Conservation (phyloP, 2,888 invertebrate genomes). For the Aphidius colemani region DNA sequence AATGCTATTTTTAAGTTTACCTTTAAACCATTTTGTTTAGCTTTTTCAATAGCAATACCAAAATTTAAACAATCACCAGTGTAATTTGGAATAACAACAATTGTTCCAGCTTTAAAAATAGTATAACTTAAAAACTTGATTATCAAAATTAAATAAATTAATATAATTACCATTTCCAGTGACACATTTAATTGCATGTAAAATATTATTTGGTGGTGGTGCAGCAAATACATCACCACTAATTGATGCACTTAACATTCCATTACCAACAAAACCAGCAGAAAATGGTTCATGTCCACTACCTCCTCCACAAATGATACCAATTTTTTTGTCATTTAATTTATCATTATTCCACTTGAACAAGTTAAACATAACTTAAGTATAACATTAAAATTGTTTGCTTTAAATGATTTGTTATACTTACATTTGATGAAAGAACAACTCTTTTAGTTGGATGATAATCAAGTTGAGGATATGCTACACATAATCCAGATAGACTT, state of each 20-base stretch:
- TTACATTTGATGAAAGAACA: conserved; percentile 47
- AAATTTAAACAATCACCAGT: conserved; percentile 81
- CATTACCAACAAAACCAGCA: conserved; percentile 72
- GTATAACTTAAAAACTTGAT: too few species aligned
- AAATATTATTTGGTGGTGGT: conserved; percentile 72
- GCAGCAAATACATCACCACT: conserved; percentile 78
- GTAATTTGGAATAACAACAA: conserved; percentile 77
- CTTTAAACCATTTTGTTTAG: conserved; percentile 67
- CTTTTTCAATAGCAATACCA: conserved; percentile 78
- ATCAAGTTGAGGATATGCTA: conserved; percentile 50
- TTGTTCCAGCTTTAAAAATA: conserved; percentile 65
- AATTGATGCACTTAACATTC: conserved; percentile 73
- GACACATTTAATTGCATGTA: conserved; percentile 68
- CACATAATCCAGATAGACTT: conserved; percentile 47
- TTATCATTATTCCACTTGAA: conserved; percentile 30
- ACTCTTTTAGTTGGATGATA: conserved; percentile 48
- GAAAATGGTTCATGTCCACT: conserved; percentile 80
- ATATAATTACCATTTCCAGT: conserved; percentile 62
- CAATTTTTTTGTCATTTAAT: too few species aligned
- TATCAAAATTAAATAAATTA: neutral
- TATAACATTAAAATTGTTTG: neutral
- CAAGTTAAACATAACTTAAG: too few species aligned
- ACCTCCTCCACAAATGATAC: conserved; percentile 76
- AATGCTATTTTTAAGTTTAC: conserved; percentile 44
- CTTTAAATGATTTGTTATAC: conserved; percentile 21